Evolutionary conservation across 2,888 invertebrate species (phyloP).

Genomic region (Xestia rhomboidea): DNA sequence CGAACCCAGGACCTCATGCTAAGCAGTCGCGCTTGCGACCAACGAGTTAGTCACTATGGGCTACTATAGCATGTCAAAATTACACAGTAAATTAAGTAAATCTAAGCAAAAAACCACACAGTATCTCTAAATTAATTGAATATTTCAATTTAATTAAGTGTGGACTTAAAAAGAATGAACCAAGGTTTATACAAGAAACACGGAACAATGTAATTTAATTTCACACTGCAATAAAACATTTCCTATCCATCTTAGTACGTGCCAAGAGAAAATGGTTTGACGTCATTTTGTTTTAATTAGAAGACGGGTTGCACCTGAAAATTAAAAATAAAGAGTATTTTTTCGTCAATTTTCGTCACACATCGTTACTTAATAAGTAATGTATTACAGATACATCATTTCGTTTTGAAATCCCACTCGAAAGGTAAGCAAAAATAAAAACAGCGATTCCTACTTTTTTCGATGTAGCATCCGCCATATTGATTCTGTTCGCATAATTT

Average conservation of each 20-base stretch:
- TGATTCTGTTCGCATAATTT: no score
- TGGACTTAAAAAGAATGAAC: not conserved
- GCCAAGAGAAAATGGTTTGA: constrained; percentile 13
- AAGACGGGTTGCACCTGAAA: not conserved
- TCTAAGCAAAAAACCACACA: not conserved
- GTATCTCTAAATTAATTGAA: constrained; percentile 3
- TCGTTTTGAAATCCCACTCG: no score
- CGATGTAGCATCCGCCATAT: no score
- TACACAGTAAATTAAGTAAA: not conserved
- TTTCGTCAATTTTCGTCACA: no score
- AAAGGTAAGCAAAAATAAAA: no score
- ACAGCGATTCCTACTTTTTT: no score
- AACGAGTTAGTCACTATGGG: no score
- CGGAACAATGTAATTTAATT: constrained; percentile 26
- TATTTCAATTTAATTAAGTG: constrained; percentile 31
- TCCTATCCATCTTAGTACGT: constrained; percentile 31
- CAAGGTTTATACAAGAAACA: constrained; percentile 5
- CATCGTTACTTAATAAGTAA: no score
- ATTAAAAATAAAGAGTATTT: not conserved
- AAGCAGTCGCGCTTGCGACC: no score
- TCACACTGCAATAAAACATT: constrained; percentile 20
- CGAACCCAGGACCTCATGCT: no score
- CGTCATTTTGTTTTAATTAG: constrained; percentile 10
- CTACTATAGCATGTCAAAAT: not conserved
- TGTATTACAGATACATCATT: no score